Percentiles rank a stretch among this genome's conserved stretches.
These are phyloP conservation scores for Sminthurides bifidus DNA, from an alignment of 1,140 invertebrate species.

Conservation along the genomic window DNA sequence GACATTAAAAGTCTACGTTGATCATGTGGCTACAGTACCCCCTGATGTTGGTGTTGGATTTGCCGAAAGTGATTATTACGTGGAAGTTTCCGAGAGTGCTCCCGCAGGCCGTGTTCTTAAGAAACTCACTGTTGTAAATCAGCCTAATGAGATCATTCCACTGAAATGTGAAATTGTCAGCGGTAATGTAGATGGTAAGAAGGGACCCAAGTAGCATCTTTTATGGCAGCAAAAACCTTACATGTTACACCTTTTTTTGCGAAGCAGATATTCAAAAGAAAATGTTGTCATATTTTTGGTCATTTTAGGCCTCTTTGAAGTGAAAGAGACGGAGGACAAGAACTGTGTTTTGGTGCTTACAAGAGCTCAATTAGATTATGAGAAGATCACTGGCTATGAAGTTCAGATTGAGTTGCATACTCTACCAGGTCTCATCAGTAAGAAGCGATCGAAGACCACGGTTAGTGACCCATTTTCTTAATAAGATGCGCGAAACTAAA, in stretches of 20 bases:
- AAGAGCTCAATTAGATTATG: constrained; percentile 56
- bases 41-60: constrained; percentile 62
- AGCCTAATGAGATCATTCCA: constrained; percentile 50
- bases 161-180: constrained; percentile 57
- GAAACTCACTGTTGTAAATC: constrained; percentile 60
- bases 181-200: constrained; percentile 52
- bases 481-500: too few species aligned
- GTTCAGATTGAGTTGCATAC: constrained; percentile 64
- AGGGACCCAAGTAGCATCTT: background rate
- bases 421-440: constrained; percentile 60
- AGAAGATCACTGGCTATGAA: constrained; percentile 55
- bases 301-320: constrained; percentile 52
- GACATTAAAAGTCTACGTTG: constrained; percentile 66
- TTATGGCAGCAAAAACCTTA: too few species aligned
- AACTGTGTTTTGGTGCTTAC: constrained; percentile 64
- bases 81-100: constrained; percentile 65
- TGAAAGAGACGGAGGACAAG: constrained; percentile 58
- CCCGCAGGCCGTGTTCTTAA: constrained; percentile 54
- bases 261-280: background rate
- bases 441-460: constrained; percentile 53
- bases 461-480: constrained; percentile 34
- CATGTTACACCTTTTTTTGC: too few species aligned
- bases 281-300: background rate
- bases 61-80: constrained; percentile 65
- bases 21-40: constrained; percentile 55